Evolutionary conservation across 2,113 vertebrate species (phyloP).

Genomic region (Hucho hucho): DNA sequence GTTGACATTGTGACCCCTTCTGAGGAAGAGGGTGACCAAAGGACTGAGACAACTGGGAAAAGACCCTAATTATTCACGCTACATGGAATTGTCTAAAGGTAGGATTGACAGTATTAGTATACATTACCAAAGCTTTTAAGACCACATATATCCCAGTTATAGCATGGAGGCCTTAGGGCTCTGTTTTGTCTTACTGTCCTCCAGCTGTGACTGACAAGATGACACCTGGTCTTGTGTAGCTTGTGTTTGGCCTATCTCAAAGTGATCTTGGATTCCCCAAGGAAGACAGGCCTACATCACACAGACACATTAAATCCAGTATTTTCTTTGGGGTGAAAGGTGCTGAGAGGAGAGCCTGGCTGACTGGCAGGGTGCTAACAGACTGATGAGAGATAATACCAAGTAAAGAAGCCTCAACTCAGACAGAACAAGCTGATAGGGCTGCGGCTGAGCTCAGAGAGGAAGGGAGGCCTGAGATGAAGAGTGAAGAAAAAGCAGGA

Average conservation of each 20-base stretch:
- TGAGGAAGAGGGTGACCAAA: slow-evolving; percentile 8
- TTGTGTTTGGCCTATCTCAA: background rate
- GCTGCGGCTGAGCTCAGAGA: slow-evolving; percentile 1
- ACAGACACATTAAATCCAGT: background rate
- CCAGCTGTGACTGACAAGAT: background rate
- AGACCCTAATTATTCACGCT: slow-evolving; percentile 29
- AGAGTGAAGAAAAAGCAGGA: too few relatives aligned
- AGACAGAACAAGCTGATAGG: too few relatives aligned
- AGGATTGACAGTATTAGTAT: slow-evolving; percentile 34
- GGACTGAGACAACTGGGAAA: slow-evolving; percentile 19
- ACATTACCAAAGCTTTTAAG: slow-evolving; percentile 10
- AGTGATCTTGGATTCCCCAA: background rate
- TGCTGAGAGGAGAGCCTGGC: background rate
- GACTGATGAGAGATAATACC: slow-evolving; percentile 20
- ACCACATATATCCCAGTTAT: slow-evolving; percentile 2
- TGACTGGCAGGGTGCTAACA: slow-evolving; percentile 22
- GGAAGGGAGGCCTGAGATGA: slow-evolving; percentile 2
- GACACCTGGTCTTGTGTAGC: background rate
- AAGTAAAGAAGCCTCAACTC: slow-evolving; percentile 12
- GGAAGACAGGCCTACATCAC: slow-evolving; percentile 1
- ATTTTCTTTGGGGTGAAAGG: background rate
- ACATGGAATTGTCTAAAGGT: slow-evolving; percentile 15
- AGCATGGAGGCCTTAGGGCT: background rate
- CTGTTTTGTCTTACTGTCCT: background rate
- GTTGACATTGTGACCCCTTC: slow-evolving; percentile 25